Evolutionary conservation across 2,113 vertebrate genomes (phyloP).

Genomic region (western clawed frog (Xenopus tropicalis)): DNA sequence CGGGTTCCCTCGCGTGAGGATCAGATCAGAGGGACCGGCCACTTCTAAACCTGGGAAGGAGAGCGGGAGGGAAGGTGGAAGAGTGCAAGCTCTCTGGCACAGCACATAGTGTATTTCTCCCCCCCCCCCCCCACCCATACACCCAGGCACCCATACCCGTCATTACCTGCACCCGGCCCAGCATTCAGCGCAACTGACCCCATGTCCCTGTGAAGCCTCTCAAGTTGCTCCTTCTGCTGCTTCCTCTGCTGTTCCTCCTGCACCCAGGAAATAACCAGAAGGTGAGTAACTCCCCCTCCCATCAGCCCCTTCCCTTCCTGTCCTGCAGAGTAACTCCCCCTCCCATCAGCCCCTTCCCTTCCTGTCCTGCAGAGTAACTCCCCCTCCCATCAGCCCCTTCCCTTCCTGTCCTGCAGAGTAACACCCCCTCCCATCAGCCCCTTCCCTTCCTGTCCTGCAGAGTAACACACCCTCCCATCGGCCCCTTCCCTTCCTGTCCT

Average conservation of each 20-base stretch:
- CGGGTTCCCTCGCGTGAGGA: conserved; percentile 79
- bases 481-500: too few relatives aligned
- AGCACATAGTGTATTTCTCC: neutral
- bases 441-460: too few relatives aligned
- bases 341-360: too few relatives aligned
- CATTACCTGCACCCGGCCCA: conserved; percentile 62
- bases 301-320: neutral
- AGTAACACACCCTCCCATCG: too few relatives aligned
- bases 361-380: too few relatives aligned
- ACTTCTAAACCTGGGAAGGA: conserved; percentile 45
- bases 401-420: too few relatives aligned
- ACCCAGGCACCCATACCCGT: too few relatives aligned
- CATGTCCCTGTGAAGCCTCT: conserved; percentile 81
- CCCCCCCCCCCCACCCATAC: too few relatives aligned
- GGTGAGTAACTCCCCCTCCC: neutral
- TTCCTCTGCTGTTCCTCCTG: conserved; percentile 73
- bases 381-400: too few relatives aligned
- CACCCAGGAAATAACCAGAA: neutral
- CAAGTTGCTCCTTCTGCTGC: conserved; percentile 82
- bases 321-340: too few relatives aligned
- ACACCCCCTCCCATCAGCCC: too few relatives aligned
- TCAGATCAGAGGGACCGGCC: conserved; percentile 80
- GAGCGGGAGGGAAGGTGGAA: neutral
- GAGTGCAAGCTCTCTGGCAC: conserved; percentile 8
- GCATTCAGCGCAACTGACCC: conserved; percentile 69